Percentiles rank a stretch among this genome's conserved stretches.
These are phyloP conservation scores for Drosophila mettleri DNA, from an alignment of 2,888 invertebrate species.

Conservation along the genomic window DNA sequence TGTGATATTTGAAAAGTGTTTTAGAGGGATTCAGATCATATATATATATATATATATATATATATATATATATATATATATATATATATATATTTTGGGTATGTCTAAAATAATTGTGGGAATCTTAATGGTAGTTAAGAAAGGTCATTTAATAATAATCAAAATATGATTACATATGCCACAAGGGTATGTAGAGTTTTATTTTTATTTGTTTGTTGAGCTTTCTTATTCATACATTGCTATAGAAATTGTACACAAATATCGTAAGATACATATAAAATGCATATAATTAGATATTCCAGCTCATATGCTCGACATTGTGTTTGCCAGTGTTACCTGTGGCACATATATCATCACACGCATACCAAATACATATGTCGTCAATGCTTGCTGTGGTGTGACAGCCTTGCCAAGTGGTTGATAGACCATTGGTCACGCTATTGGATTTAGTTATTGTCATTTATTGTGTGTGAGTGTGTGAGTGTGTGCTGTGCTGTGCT, in stretches of 20 bases:
- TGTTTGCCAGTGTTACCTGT: conserved; percentile 34
- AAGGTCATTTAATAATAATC: background rate
- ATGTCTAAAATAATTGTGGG: no score
- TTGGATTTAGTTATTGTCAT: conserved; percentile 29
- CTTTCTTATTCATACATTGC: background rate
- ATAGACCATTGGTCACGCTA: conserved; percentile 52
- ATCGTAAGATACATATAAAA: background rate
- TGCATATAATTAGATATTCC: background rate
- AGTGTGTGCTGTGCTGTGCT: conserved; percentile 5
- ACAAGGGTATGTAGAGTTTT: background rate
- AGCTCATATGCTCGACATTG: background rate
- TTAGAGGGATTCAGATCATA: no score
- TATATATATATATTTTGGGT: no score
- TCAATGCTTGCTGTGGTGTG: conserved; percentile 29
- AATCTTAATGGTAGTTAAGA: background rate
- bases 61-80: no score
- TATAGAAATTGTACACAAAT: background rate
- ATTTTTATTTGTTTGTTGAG: background rate
- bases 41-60: no score
- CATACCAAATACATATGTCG: conserved; percentile 18
- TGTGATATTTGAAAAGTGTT: no score
- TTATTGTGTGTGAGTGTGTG: conserved; percentile 25
- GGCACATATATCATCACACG: conserved; percentile 31
- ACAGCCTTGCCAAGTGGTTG: conserved; percentile 35
- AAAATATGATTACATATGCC: background rate